Evolutionary conservation across 2,888 invertebrate genomes (phyloP), one percentile per base, ranked within the genome.

Genomic region (Gryllus longicercus): DNA sequence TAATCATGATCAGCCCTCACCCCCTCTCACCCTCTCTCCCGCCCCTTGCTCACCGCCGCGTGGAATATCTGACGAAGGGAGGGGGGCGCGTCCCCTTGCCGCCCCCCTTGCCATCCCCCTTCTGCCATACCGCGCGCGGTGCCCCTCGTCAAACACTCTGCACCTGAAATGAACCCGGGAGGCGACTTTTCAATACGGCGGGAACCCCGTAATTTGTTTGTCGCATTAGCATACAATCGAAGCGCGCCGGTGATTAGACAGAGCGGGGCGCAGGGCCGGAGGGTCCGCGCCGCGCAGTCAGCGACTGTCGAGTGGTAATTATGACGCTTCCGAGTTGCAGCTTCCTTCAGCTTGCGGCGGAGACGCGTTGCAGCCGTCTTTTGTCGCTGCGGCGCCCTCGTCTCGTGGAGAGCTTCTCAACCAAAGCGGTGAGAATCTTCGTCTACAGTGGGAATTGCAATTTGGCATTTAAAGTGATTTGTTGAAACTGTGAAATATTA

Each of bases 11-110:
- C 63, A 63, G 63, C 63, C n/a, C 16, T 14, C 63, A 63, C 63
- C n/a, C 16, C 63, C 38, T 38, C 38, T 38, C 38, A 38, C 38
- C 38, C 38, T 38, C 38, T 0, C 38, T 38, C 63, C 63, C n/a
- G n/a, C 63, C 63, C 63, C 63, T 63, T 63, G 63, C 63, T n/a
- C 63, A 63, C n/a, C 63, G 63, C n/a, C n/a, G 63, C 63, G 63
- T 63, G 63, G 63, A 63, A 63, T 63, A 63, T 63, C 63, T 18
- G 63, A 18, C 63, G 63, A 14, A 63, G n/a, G 63, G 21, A 21
- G 63, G 63, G 14, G 8, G 14, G 12, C 63, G n/a, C 63, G 63
- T 4, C 63, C 14, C 63, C 14, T 63, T 16, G 14, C 11, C 16
- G 16, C 63, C 63, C 63, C 12, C 63, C 63, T 1, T 14, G 11